Evolutionary conservation across 2,888 invertebrate species (phyloP), one percentile per base, ranked within the genome.

Genomic region (Drosophila helvetica): DNA sequence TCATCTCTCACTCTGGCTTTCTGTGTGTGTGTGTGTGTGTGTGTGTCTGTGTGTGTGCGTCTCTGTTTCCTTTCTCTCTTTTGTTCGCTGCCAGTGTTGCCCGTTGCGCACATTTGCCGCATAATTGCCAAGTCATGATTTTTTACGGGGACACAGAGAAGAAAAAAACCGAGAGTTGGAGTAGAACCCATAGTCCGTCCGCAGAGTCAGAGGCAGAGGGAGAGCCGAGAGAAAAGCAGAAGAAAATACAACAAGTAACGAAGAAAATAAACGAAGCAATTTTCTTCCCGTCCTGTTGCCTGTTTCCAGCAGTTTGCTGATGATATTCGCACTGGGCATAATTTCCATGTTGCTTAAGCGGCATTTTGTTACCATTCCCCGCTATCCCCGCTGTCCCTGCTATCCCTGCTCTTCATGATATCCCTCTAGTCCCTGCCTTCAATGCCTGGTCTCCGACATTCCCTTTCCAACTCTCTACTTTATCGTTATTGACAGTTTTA

Each of bases 281-380:
- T 62, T 73, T 47, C 67, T 50, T 51, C 43, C 42, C 8, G 38
- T 18, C 19, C 47, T 22, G 56, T 62, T 72, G 70, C 68, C 65
- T 55, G 65, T 67, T 33, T 66, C 64, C 74, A 64, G 52, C 74
- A 73, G 73, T 69, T 82, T 80, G 63, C 79, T 68, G 86, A 63
- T 88, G 89, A 85, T 85, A 84, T 85, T 85, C 85, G 89, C 84
- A 85, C 80, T 85, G 85, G 89, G 85, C 86, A 85, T 87, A 87
- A 85, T 85, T 88, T 88, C 59, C 88, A 88, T 80, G 88, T 83
- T 83, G 88, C 88, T 83, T 88, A 80, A 83, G 76, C 86, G 83
- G 76, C 86, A 83, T 68, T 83, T 83, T 85, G 78, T 75, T 84
- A 69, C 65, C 69, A 62, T 30, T 71, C 47, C 68, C 65, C 51